Base-by-base conservation (phyloP, 1,140 invertebrate species). In the Drosophila sucinea region DNA sequence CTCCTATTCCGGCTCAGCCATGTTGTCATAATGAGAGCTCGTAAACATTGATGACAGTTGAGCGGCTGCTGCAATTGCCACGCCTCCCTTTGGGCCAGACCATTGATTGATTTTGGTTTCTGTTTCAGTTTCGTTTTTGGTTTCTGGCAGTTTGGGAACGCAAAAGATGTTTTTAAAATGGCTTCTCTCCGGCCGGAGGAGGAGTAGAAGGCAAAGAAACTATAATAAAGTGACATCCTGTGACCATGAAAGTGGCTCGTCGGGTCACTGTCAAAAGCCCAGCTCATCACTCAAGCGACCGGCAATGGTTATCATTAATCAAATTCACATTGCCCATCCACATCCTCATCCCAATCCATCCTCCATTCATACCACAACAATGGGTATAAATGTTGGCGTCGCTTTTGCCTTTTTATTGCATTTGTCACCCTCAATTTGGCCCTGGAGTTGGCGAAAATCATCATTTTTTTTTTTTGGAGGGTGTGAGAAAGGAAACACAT, bases 31-130 rank as follows among this genome's bases (percentile, higher is more conserved):
- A 86, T 79, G 79, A 74, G 44, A 54, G 67, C 73, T 85, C 86
- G 82, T 90, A 90, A 90, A 90, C 86, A 90, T 90, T 90, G 77
- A 90, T 90, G 86, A 90, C 86, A 90, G 81, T 73, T 79, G 35
- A 25, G 62, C 51, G 30, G 63, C 57, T 51, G 76, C 63, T 65
- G 66, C 35, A 55, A 63, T 35, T 3, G 61, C 33, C 60, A 63
- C 62, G 62, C 72, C 75, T 41, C n/a, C 51, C n/a, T 11, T 38
- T 38, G 35, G 35, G 35, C 35, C 25, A 38, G n/a, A 7, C 73
- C 67, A 57, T 77, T 82, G 82, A 85, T 85, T 86, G 82, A 85
- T 85, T 85, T 65, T 64, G 62, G 60, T 66, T 64, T 68, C 23
- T 7, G 44, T 51, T 51, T 61, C 41, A 47, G 58, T 41, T 35